A percentile compares a stretch with the other conserved stretches of the same genome.
These are phyloP conservation scores for Oryctolagus cuniculus DNA, from an alignment of 2,113 vertebrate genomes.

Conservation along the genomic window mOryCun1.1 NC_091433.1:62715001-62715500, in stretches of 20 bases:
- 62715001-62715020: not conserved
- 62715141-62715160: not conserved
- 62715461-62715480: not conserved
- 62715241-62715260: not conserved
- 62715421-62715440: not conserved
- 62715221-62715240: not conserved
- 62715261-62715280: not conserved
- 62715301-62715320: not conserved
- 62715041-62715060: not conserved
- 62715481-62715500: not conserved
- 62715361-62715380: not conserved
- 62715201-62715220: not conserved
- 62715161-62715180: not conserved
- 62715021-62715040: not conserved
- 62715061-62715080: accelerated
- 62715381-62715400: not conserved
- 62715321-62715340: not conserved
- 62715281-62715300: not conserved
- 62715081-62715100: not conserved
- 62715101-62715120: slow-evolving; percentile 12
- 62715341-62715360: not conserved
- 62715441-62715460: not conserved
- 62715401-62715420: not conserved
- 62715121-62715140: not conserved
- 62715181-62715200: not conserved